Conservation (phyloP, 2,113 vertebrate species). For the Mormyrus iriodes region DNA sequence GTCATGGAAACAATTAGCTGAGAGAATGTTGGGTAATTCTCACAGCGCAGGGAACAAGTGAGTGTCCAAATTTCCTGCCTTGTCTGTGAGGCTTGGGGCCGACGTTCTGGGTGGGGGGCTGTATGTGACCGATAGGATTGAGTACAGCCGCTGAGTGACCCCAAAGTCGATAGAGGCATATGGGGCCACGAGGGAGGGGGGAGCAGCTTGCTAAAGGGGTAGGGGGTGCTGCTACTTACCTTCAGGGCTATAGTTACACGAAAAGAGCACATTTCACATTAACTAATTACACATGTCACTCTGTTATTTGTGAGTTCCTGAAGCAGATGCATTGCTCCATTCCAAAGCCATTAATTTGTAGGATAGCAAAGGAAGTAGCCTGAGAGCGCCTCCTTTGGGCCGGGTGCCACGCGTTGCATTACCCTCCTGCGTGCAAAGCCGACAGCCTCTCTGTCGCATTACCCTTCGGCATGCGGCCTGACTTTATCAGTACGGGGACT, state of each 20-base stretch:
- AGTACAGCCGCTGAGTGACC: not conserved
- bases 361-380: not conserved
- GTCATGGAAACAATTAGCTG: not conserved
- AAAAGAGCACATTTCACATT: not conserved
- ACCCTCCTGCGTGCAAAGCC: not conserved
- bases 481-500: not conserved
- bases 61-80: not conserved
- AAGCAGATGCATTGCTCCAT: not conserved
- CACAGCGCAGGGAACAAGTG: not conserved
- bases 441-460: not conserved
- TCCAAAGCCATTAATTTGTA: not conserved
- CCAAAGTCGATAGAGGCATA: not conserved
- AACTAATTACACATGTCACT: constrained; percentile 11
- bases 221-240: not conserved
- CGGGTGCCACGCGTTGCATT: not conserved
- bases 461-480: not conserved
- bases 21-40: not conserved
- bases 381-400: constrained; percentile 1
- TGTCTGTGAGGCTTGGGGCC: not conserved
- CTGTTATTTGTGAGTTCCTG: not conserved
- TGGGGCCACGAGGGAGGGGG: not conserved
- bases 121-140: not conserved
- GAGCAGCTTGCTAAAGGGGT: too few relatives aligned
- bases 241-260: not conserved
- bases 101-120: not conserved